Evolutionary conservation across 92 coral and sea anemone species (phyloP).

Genomic region (Palythoa grandis): DNA sequence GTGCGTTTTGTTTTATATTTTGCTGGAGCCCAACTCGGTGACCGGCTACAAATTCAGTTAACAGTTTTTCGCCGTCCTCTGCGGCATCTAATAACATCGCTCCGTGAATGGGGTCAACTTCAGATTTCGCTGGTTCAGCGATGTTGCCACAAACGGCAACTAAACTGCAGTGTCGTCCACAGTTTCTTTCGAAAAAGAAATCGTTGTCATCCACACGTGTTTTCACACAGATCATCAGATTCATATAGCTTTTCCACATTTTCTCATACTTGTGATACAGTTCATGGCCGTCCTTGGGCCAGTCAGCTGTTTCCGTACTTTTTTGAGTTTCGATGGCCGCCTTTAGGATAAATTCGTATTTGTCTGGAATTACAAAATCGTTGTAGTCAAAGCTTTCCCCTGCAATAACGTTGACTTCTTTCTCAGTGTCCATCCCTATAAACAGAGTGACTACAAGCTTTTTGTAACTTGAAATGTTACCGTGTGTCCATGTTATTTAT

Average conservation of each 20-base stretch:
- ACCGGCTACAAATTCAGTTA: constrained; percentile 19
- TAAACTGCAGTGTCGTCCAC: constrained; percentile 39
- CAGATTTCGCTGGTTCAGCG: constrained; percentile 24
- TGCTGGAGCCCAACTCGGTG: constrained; percentile 35
- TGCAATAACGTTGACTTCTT: background rate
- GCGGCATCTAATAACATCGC: constrained; percentile 28
- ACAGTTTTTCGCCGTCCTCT: constrained; percentile 21
- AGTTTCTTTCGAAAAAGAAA: constrained; percentile 43
- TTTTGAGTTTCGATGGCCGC: constrained; percentile 1
- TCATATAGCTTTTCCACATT: constrained; percentile 24
- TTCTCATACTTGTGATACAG: constrained; percentile 25
- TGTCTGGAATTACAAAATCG: constrained; percentile 35
- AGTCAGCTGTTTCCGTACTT: constrained; percentile 18
- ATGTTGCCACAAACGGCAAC: constrained; percentile 23
- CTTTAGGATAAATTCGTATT: constrained; percentile 21
- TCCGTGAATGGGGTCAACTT: constrained; percentile 22
- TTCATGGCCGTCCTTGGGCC: constrained; percentile 33
- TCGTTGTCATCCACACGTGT: constrained; percentile 31
- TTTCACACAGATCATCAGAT: constrained; percentile 37
- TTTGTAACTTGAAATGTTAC: background rate
- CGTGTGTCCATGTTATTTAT: background rate
- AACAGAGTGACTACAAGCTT: background rate
- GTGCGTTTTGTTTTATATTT: constrained; percentile 8
- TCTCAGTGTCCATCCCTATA: constrained; percentile 26
- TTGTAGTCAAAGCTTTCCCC: constrained; percentile 17